Evolutionary conservation across 37 sponge, comb jelly and placozoan species (phyloP), one percentile per base, ranked within the genome.

Genomic region (Ianthella basta): DNA sequence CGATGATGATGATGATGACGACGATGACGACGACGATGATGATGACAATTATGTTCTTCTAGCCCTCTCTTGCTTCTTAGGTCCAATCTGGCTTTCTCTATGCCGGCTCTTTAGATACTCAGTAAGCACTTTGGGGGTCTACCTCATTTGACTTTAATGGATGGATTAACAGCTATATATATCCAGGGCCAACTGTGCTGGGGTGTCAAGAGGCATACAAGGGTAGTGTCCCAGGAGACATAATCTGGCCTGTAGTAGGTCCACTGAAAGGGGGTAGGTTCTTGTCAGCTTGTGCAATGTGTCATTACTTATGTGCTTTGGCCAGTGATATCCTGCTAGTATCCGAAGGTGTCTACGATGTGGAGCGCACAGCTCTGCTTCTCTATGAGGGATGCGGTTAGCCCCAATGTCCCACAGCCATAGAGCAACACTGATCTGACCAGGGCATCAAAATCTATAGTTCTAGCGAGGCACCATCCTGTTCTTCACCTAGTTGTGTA

Each of bases 341-440:
- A 70, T 33, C 30, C 72, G 72, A 30, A 70, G 37, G 37, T 70
- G 72, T 29, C 37, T 30, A 35, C 72, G 72, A 10, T 70, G 72
- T 70, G 15, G 12, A 21, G 72, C 37, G 29, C 72, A 70, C 21
- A 70, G 72, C 72, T n/a, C n/a, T n/a, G n/a, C n/a, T 70, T 70
- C 72, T 70, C 72, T 36, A 35, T 70, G 50, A 70, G 72, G 21
- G 37, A 30, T 19, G 72, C 37, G n/a, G 72, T 70, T 30, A 70
- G 37, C 21, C 72, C 72, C 72, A 12, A 70, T 30, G 72, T 70
- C 72, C 72, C 72, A 70, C 72, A 70, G 5, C 72, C 72, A 70
- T 70, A 70, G 34, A 44, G 50, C 50, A 44, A 44, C 50, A 44
- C 50, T 44, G 29, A 12, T 70, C n/a, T 25, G 37, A 70, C 72